These are phyloP conservation scores for Melanotaenia maccullochi DNA, from an alignment of 2,797 vertebrate species.

Conservation along the genomic window DNA sequence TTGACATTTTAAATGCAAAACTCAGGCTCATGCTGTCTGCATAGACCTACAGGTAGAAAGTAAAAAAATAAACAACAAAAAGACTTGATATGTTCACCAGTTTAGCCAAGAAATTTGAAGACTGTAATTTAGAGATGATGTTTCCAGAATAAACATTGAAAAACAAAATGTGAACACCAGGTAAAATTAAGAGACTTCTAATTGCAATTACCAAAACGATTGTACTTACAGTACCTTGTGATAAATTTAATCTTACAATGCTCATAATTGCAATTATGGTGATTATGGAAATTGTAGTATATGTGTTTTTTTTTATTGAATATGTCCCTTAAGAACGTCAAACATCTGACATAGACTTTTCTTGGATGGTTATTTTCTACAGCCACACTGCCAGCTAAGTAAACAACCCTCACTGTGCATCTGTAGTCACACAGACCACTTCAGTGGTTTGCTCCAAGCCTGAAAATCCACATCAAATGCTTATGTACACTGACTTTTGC, in stretches of 20 bases:
- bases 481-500: constrained; percentile 52
- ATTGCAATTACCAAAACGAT: neutral
- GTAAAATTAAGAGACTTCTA: neutral
- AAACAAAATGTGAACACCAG: constrained; percentile 50
- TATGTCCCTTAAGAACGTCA: constrained; percentile 59
- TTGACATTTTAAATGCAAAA: constrained; percentile 33
- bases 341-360: constrained; percentile 64
- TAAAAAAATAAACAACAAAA: neutral
- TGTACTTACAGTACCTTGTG: neutral
- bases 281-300: constrained; percentile 2
- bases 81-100: constrained; percentile 6
- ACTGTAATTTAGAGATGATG: constrained; percentile 54
- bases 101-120: constrained; percentile 47
- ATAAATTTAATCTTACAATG: constrained; percentile 36
- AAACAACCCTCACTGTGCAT: constrained; percentile 69
- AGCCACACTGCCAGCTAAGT: constrained; percentile 75
- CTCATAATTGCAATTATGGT: constrained; percentile 29
- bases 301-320: constrained; percentile 37
- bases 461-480: constrained; percentile 78
- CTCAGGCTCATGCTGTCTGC: neutral
- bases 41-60: neutral
- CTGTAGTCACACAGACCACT: constrained; percentile 67
- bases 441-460: constrained; percentile 59
- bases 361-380: constrained; percentile 63
- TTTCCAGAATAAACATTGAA: constrained; percentile 59